Evolutionary conservation across 2,888 invertebrate species (phyloP).

Genomic region (Calameuta idolon): DNA sequence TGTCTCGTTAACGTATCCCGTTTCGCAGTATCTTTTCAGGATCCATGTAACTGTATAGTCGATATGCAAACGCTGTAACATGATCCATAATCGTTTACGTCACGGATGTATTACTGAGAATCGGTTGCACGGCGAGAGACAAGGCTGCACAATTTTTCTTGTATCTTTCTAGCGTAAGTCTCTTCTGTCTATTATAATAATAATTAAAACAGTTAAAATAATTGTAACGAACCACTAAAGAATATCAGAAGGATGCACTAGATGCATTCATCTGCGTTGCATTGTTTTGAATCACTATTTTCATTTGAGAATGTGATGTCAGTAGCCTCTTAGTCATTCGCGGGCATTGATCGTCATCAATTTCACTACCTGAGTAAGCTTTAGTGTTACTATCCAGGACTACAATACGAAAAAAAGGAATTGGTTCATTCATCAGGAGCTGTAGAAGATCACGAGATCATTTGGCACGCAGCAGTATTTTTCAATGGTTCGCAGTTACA

Average conservation of each 20-base stretch:
- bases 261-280: background rate
- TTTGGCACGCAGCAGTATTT: background rate
- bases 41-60: background rate
- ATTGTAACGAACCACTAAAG: background rate
- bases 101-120: background rate
- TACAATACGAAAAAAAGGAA: background rate
- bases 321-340: background rate
- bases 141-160: background rate
- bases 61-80: background rate
- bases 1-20: constrained; percentile 1
- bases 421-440: background rate
- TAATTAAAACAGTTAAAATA: background rate
- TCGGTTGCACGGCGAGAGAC: background rate
- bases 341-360: background rate
- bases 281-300: background rate
- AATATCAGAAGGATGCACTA: background rate
- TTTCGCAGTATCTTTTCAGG: background rate
- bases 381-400: background rate
- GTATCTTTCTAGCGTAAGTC: background rate
- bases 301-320: background rate
- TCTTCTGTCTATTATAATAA: background rate
- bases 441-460: background rate
- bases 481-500: background rate
- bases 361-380: too few relatives aligned
- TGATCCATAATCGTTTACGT: background rate